phyloP scores from a whole-genome alignment of 2,797 vertebrate species.

The Australoheros facetus region DNA sequence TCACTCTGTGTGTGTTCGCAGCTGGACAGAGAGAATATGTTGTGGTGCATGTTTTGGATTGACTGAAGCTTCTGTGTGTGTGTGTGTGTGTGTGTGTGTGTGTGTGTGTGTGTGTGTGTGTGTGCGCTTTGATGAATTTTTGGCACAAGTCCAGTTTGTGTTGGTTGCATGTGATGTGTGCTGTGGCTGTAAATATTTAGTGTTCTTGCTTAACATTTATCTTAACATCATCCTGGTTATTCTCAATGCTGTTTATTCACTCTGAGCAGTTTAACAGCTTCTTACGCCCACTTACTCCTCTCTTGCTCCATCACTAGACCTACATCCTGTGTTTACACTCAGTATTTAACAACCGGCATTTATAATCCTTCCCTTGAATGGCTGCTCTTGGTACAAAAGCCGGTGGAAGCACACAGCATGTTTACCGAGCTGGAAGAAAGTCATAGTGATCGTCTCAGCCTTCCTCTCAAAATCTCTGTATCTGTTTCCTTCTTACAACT shows the following conservation, averaged over 20 bases:
- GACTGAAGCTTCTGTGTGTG: background rate
- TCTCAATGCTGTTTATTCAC: conserved; percentile 31
- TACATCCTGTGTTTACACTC: conserved; percentile 21
- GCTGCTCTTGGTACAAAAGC: background rate
- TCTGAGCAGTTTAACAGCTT: conserved; percentile 3
- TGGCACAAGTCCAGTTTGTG: background rate
- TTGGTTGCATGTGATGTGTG: background rate
- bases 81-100: background rate
- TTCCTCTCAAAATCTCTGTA: background rate
- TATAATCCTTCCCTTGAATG: conserved; percentile 7
- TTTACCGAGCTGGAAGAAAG: background rate
- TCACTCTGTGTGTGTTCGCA: background rate
- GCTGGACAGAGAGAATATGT: conserved; percentile 2
- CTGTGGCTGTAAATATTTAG: conserved; percentile 23
- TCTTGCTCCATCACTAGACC: background rate
- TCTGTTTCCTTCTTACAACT: background rate
- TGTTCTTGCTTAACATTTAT: conserved; percentile 20
- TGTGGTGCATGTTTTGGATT: background rate
- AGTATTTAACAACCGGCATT: background rate
- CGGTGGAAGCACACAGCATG: background rate
- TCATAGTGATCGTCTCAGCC: background rate
- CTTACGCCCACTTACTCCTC: conserved; percentile 11
- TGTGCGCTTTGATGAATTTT: background rate
- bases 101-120: background rate
- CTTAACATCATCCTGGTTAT: conserved; percentile 5